Percentiles rank a stretch among this genome's conserved stretches.
Evolutionary conservation across 2,888 invertebrate genomes (phyloP).

Genomic region (Pheosia tremula): DNA sequence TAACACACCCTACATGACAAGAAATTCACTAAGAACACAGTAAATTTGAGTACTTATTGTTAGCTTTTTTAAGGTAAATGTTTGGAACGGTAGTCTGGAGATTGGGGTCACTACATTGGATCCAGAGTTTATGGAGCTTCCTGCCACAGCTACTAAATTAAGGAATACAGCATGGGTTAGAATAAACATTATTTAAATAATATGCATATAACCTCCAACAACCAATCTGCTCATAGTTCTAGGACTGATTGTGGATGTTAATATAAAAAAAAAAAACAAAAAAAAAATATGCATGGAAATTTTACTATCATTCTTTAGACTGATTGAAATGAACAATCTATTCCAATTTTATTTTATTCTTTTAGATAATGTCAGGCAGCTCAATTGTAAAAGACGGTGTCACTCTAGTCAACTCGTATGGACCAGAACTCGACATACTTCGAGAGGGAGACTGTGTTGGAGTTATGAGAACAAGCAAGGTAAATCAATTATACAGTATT

Average conservation of each 20-base stretch:
- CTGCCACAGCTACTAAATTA: conserved; percentile 92
- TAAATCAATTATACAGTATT: conserved; percentile 49
- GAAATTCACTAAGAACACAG: no score
- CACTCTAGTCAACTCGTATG: conserved; percentile 92
- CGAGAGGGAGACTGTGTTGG: conserved; percentile 93
- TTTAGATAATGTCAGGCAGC: conserved; percentile 93
- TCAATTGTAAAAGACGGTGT: conserved; percentile 94
- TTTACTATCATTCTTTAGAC: neutral
- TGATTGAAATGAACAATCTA: neutral
- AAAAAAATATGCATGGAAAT: no score
- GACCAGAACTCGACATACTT: conserved; percentile 92
- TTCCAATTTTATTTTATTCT: conserved; percentile 15
- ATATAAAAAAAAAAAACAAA: no score
- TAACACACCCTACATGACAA: no score
- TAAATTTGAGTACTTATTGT: neutral
- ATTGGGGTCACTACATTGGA: conserved; percentile 96
- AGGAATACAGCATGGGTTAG: conserved; percentile 92
- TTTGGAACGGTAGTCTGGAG: conserved; percentile 98
- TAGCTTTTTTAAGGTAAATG: conserved; percentile 85
- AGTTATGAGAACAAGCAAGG: conserved; percentile 91
- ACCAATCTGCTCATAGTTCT: no score
- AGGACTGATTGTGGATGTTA: no score
- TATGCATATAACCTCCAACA: no score
- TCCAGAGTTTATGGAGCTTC: conserved; percentile 94
- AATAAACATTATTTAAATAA: neutral